Percentiles rank a stretch among this genome's conserved stretches.
These are phyloP conservation scores for Leucoraja erinaceus DNA, from an alignment of 2,113 vertebrate species.

Conservation along the genomic window DNA sequence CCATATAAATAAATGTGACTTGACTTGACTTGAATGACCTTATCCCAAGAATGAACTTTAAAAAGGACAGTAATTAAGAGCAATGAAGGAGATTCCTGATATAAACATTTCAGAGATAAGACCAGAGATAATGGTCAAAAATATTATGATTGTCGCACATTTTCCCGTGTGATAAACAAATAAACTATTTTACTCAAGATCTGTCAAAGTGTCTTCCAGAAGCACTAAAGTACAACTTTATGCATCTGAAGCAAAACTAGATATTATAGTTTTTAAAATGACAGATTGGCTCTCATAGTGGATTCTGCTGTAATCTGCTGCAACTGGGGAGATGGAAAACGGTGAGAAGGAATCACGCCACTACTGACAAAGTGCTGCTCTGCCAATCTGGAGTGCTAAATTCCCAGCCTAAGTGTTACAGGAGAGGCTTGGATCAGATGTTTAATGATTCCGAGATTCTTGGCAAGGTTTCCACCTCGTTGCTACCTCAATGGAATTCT, in stretches of 20 bases:
- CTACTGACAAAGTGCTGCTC: not conserved
- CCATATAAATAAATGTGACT: no score
- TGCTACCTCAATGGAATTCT: not conserved
- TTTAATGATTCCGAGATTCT: not conserved
- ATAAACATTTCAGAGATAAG: not conserved
- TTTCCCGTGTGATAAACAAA: not conserved
- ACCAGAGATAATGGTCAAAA: not conserved
- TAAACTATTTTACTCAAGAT: not conserved
- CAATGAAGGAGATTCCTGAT: not conserved
- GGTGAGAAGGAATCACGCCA: not conserved
- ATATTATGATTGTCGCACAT: not conserved
- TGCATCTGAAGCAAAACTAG: not conserved
- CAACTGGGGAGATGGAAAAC: not conserved
- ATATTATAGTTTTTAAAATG: not conserved
- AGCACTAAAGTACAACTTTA: not conserved
- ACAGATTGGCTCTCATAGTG: not conserved
- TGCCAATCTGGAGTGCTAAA: slow-evolving; percentile 18
- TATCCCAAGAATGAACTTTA: no score
- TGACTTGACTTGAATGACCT: no score
- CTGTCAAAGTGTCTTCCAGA: not conserved
- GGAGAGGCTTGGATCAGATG: slow-evolving; percentile 8
- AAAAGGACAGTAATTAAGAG: not conserved
- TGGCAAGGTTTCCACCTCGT: not conserved
- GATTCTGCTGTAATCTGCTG: not conserved
- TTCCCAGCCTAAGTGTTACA: slow-evolving; percentile 25